phyloP scores from a whole-genome alignment of 2,113 vertebrate species.

The Oxyruncus cristatus region DNA sequence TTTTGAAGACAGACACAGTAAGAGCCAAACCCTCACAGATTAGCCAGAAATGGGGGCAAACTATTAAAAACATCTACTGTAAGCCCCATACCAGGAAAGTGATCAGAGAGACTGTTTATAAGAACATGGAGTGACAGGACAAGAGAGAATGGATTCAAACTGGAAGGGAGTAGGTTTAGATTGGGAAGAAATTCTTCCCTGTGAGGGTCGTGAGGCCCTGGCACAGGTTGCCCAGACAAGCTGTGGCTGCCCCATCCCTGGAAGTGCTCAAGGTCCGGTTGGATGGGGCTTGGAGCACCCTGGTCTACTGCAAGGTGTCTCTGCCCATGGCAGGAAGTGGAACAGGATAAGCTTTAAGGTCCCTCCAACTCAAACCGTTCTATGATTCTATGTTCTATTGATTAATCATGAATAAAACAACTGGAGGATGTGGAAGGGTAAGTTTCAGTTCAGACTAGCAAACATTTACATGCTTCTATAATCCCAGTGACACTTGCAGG shows the following conservation, averaged over 20 bases:
- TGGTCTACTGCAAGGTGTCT: neutral
- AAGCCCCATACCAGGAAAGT: neutral
- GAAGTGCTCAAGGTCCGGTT: accelerated
- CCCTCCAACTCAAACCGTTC: neutral
- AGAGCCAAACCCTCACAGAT: neutral
- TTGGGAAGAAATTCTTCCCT: neutral
- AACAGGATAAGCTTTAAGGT: neutral
- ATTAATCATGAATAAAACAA: neutral
- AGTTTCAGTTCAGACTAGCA: neutral
- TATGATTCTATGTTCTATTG: neutral
- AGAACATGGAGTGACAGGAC: neutral
- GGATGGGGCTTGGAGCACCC: accelerated
- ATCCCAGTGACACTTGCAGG: neutral
- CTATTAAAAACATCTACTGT: neutral
- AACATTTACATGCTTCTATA: neutral
- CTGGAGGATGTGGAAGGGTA: neutral
- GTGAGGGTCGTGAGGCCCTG: accelerated
- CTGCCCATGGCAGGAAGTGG: neutral
- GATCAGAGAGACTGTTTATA: neutral
- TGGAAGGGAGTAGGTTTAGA: neutral
- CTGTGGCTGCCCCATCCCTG: neutral
- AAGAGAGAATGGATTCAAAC: neutral
- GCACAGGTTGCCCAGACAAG: neutral
- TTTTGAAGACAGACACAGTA: neutral
- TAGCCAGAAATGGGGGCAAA: neutral